Conservation (phyloP, 2,113 vertebrate genomes). For the Hyaena hyaena region DNA sequence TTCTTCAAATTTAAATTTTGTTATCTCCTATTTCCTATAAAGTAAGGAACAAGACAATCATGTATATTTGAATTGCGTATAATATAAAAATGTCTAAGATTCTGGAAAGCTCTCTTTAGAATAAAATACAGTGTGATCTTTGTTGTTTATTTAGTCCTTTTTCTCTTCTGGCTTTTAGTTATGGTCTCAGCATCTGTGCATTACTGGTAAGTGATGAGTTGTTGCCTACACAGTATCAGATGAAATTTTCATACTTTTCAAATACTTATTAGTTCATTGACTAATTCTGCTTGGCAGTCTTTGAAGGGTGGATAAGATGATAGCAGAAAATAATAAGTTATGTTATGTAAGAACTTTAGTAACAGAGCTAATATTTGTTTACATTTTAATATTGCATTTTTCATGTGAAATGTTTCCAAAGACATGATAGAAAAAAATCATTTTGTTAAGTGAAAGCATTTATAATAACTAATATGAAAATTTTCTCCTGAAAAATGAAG, state of each 20-base stretch:
- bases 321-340: not conserved
- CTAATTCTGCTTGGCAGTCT: not conserved
- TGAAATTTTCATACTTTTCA: not conserved
- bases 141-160: not conserved
- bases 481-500: not conserved
- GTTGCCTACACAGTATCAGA: not conserved
- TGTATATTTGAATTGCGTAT: not conserved
- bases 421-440: not conserved
- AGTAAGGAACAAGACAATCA: not conserved
- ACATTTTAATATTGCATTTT: constrained; percentile 33
- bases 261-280: not conserved
- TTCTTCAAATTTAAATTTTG: not conserved
- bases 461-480: not conserved
- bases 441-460: not conserved
- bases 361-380: constrained; percentile 13
- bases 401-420: constrained; percentile 1
- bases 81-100: not conserved
- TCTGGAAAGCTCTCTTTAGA: not conserved
- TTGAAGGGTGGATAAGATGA: not conserved
- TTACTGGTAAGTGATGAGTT: not conserved
- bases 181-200: not conserved
- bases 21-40: not conserved
- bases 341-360: not conserved
- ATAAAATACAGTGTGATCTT: not conserved
- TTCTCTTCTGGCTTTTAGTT: not conserved